These are phyloP conservation scores for Penaeus chinensis DNA, from an alignment of 1,140 invertebrate species.

Conservation along the genomic window DNA sequence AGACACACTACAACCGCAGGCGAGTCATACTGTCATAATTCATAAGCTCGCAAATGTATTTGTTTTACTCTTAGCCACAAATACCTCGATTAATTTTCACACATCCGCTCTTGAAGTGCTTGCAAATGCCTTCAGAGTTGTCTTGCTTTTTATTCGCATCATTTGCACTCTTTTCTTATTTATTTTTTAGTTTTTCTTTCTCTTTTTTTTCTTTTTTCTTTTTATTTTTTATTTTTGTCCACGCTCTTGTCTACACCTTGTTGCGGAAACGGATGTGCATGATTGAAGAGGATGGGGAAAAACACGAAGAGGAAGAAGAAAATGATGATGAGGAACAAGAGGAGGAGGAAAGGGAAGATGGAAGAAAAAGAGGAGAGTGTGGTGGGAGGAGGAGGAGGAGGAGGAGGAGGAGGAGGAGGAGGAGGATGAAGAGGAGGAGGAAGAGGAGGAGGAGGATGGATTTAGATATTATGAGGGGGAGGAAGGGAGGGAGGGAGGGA, in stretches of 20 bases:
- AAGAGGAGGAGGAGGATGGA: background rate
- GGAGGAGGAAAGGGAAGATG: background rate
- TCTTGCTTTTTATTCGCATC: no score
- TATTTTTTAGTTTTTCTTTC: no score
- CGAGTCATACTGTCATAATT: background rate
- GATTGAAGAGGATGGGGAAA: background rate
- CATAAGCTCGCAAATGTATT: background rate
- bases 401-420: background rate
- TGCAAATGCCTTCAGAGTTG: no score
- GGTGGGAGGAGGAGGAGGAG: background rate
- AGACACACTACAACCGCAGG: background rate
- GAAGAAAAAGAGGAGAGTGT: background rate
- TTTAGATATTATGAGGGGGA: no score
- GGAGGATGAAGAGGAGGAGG: no score
- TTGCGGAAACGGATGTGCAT: background rate
- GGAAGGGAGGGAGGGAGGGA: no score
- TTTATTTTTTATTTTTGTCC: no score
- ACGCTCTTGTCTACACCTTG: no score
- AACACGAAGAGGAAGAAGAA: background rate
- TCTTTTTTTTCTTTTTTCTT: no score
- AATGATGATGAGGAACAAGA: background rate
- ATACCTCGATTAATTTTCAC: slow-evolving; percentile 23
- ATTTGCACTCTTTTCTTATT: no score
- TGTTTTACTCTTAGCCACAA: slow-evolving; percentile 6
- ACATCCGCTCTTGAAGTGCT: background rate